Conservation (phyloP, 2,888 invertebrate species). For the Eupithecia exiguata region DNA sequence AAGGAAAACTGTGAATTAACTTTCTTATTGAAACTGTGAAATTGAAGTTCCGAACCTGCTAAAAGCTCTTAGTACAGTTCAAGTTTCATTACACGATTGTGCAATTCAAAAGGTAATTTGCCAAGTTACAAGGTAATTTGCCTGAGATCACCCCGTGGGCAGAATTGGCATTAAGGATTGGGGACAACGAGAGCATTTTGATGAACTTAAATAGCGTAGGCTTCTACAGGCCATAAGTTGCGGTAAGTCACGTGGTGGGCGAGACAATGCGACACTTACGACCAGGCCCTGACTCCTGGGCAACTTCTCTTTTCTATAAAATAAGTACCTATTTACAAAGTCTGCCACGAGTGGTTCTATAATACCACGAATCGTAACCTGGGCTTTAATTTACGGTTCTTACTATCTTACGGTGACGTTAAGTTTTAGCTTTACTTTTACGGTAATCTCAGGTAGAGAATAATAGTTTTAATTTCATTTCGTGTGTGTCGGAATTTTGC, state of each 20-base stretch:
- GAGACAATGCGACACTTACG: constrained; percentile 56
- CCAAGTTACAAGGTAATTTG: constrained; percentile 16
- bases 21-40: no score
- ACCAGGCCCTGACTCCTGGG: constrained; percentile 14
- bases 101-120: constrained; percentile 6
- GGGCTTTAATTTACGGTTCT: not conserved
- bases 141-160: constrained; percentile 48
- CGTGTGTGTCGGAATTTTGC: no score
- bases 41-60: not conserved
- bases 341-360: no score
- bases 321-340: no score
- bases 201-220: constrained; percentile 57
- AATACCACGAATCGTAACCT: not conserved
- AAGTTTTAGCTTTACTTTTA: not conserved
- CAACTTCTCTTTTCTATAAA: not conserved
- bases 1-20: not conserved
- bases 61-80: not conserved
- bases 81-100: not conserved
- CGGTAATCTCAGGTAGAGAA: no score
- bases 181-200: constrained; percentile 63
- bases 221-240: constrained; percentile 14
- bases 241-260: constrained; percentile 51
- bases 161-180: constrained; percentile 53
- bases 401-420: not conserved
- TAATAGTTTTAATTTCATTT: no score